Conservation (phyloP, 2,888 invertebrate genomes). For the Torymus texanus region DNA sequence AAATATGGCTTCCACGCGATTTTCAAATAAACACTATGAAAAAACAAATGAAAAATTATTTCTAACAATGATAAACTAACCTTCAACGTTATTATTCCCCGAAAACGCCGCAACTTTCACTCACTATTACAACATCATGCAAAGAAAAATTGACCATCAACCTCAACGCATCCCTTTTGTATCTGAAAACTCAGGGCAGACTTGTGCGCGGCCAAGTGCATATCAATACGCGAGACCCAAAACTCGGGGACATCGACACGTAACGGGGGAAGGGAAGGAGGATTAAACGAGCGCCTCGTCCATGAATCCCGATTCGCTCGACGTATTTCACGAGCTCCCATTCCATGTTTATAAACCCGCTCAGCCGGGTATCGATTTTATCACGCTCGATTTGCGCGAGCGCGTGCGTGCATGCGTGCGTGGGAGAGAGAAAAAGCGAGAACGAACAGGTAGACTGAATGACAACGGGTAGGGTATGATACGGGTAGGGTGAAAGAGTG, state of each 20-base stretch:
- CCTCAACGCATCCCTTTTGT: too few relatives aligned
- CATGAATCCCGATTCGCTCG: constrained; percentile 50
- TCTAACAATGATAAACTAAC: too few relatives aligned
- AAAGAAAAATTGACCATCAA: too few relatives aligned
- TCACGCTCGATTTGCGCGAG: constrained; percentile 52
- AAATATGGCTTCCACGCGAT: too few relatives aligned
- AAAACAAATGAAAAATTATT: too few relatives aligned
- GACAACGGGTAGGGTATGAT: too few relatives aligned
- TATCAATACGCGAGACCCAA: constrained; percentile 19
- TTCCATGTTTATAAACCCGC: constrained; percentile 44
- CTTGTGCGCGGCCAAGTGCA: constrained; percentile 3
- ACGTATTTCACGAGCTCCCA: constrained; percentile 32
- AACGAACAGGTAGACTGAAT: background rate
- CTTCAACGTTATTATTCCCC: too few relatives aligned
- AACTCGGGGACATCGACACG: constrained; percentile 11
- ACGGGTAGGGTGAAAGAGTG: background rate
- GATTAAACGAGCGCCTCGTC: constrained; percentile 39
- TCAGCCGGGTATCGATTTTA: constrained; percentile 48
- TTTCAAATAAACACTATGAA: too few relatives aligned
- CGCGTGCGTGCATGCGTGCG: background rate
- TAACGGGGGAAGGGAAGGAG: constrained; percentile 15
- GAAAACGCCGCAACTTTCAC: too few relatives aligned
- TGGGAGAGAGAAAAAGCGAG: constrained; percentile 11
- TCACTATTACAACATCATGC: too few relatives aligned
- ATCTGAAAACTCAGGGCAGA: too few relatives aligned